Percentiles rank a stretch among this genome's conserved stretches.
Evolutionary conservation across 2,888 invertebrate genomes (phyloP).

Genomic region (Sisyra terminalis): DNA sequence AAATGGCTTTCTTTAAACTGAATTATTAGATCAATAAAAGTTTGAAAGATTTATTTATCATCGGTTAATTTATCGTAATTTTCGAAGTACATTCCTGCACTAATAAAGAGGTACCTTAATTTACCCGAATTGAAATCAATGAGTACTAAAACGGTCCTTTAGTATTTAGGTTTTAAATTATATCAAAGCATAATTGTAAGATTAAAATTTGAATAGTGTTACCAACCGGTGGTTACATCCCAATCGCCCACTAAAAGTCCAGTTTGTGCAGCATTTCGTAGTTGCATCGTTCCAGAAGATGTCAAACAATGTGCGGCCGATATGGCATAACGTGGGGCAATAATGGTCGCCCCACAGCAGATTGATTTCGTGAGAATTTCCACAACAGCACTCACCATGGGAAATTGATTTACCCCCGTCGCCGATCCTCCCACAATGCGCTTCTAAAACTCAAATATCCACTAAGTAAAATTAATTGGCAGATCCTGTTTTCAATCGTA

Average conservation of each 20-base stretch:
- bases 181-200: neutral
- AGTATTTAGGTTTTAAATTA: conserved; percentile 24
- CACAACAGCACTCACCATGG: conserved; percentile 37
- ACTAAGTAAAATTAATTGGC: neutral
- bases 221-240: conserved; percentile 26
- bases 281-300: conserved; percentile 10
- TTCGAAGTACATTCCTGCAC: no score
- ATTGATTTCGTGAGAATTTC: conserved; percentile 18
- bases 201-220: conserved; percentile 6
- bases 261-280: conserved; percentile 11
- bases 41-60: no score
- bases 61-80: no score
- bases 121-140: no score
- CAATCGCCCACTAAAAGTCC: conserved; percentile 36
- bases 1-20: no score
- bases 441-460: conserved; percentile 19
- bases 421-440: conserved; percentile 33
- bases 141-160: no score
- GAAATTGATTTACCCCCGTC: conserved; percentile 37
- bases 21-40: no score
- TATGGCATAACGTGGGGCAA: conserved; percentile 27
- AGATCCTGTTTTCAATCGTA: conserved; percentile 16
- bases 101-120: no score
- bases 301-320: conserved; percentile 39
- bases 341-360: conserved; percentile 37